Base-by-base conservation (phyloP, 2,888 invertebrate species). In the Volucella zonaria region DNA sequence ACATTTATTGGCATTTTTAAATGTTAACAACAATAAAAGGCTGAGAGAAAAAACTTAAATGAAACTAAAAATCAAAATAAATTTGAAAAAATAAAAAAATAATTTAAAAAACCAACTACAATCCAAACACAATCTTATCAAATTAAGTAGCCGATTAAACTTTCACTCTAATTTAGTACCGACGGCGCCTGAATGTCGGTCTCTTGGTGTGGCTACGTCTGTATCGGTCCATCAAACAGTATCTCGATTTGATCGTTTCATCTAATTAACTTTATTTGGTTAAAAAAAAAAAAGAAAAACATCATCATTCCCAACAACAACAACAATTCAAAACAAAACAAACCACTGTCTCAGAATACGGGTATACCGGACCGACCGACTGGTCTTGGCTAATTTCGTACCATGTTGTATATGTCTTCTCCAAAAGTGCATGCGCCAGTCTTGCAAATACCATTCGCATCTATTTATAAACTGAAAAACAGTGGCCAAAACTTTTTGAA, bases 91-190 rank as follows among this genome's bases (percentile, higher is more conserved):
- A n/a, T n/a, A 71, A 43, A 11, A 47, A 12, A 11, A 9, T 14
- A 45, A n/a, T n/a, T n/a, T n/a, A n/a, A 47, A 31, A 18, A 38
- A 54, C 31, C 6, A 6, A 31, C 6, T 31, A 6, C 31, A 31
- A 31, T 31, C 31, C 4, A 56, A 62, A 18, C 3, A 6, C 11
- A n/a, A 51, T 47, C 66, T 54, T 54, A 61, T 61, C 61, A 54
- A 54, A 61, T 54, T 61, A 61, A 71, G 38, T 66, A 12, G 59
- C 43, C 71, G 56, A 64, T 52, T 15, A 74, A 83, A 83, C 82
- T 83, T 83, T 83, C 82, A 75, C 82, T 83, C 82, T 79, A 70
- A 79, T 83, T 83, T 66, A 64, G 59, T 70, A 52, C 54, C 38
- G 71, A 38, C 38, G 64, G 82, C 82, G 82, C 82, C 82, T 64